Evolutionary conservation across 2,113 vertebrate species (phyloP).

Genomic region (Cyphomyrus discorhynchus): DNA sequence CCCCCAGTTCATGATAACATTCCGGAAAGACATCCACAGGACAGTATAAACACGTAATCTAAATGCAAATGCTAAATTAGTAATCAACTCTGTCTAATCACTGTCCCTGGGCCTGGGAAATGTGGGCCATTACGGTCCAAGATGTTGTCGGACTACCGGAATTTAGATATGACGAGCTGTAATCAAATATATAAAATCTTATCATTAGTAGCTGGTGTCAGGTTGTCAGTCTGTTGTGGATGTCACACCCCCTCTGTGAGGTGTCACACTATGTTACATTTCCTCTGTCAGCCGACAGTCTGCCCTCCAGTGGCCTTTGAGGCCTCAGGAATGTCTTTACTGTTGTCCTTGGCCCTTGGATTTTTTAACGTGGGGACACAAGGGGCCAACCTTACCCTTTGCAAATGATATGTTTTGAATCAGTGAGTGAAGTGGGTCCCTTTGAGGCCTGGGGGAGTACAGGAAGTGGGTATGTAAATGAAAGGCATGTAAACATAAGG

Average conservation of each 20-base stretch:
- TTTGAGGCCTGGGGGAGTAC: not conserved
- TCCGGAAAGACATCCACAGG: conserved; percentile 24
- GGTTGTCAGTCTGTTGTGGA: not conserved
- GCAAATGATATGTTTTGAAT: not conserved
- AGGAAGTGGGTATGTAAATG: not conserved
- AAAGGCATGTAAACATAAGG: not conserved
- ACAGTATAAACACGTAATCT: conserved; percentile 43
- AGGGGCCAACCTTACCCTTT: not conserved
- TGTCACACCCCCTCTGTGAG: not conserved
- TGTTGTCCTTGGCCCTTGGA: not conserved
- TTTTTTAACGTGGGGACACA: not conserved
- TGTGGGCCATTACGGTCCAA: conserved; percentile 42
- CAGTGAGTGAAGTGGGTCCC: not conserved
- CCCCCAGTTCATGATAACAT: not conserved
- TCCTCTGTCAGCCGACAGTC: not conserved
- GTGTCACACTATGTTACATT: not conserved
- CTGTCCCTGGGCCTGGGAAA: conserved; percentile 38
- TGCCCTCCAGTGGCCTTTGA: not conserved
- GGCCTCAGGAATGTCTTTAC: not conserved
- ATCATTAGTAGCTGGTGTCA: conserved; percentile 5
- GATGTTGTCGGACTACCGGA: conserved; percentile 29
- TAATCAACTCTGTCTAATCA: conserved; percentile 25
- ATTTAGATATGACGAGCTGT: conserved; percentile 30
- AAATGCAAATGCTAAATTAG: conserved; percentile 54
- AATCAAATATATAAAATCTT: conserved; percentile 34